Conservation (phyloP, 2,888 invertebrate species). For the Orchesellides sinensis region DNA sequence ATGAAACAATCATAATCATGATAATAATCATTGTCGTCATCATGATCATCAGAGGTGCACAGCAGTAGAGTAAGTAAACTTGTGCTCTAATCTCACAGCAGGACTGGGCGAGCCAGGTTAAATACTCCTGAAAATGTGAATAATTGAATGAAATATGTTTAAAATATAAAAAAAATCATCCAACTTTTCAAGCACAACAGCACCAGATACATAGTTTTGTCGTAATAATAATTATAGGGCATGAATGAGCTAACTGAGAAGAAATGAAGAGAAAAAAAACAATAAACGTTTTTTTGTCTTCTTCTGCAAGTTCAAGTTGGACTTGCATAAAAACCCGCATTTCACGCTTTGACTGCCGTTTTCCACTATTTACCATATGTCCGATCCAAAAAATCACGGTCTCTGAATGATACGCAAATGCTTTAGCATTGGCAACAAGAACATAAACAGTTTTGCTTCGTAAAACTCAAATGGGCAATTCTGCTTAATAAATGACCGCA, state of each 20-base stretch:
- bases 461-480: not conserved
- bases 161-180: not conserved
- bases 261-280: not conserved
- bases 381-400: slow-evolving; percentile 22
- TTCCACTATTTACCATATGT: slow-evolving; percentile 26
- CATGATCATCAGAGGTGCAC: too few species aligned
- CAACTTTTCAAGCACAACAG: too few species aligned
- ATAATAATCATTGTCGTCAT: slow-evolving; percentile 30
- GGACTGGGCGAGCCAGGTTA: not conserved
- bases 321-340: slow-evolving; percentile 26
- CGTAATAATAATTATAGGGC: not conserved
- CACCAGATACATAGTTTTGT: too few species aligned
- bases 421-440: too few species aligned
- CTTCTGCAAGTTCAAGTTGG: not conserved
- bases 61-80: not conserved
- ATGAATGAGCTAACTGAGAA: not conserved
- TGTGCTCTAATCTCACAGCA: slow-evolving; percentile 12
- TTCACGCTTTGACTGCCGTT: not conserved
- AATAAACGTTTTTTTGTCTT: not conserved
- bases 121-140: not conserved
- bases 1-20: slow-evolving; percentile 43
- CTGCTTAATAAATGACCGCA: not conserved
- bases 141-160: slow-evolving; percentile 4
- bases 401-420: too few species aligned
- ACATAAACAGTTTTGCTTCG: not conserved